These are phyloP conservation scores for Subacronicta megacephala DNA, from an alignment of 2,888 invertebrate genomes.

Conservation along the genomic window DNA sequence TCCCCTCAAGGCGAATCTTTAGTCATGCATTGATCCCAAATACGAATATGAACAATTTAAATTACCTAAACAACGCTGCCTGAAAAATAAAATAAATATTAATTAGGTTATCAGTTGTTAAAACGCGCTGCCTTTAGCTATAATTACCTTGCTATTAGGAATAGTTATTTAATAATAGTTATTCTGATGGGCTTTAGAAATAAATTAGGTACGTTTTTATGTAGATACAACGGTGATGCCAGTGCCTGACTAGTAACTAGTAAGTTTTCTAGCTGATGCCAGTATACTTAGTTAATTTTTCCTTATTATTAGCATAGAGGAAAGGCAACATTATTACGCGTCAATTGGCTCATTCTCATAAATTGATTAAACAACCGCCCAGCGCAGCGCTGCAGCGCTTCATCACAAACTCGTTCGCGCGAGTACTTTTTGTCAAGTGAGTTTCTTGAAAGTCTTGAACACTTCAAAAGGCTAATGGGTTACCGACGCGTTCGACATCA, in stretches of 20 bases:
- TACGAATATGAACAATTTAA: conserved; percentile 25
- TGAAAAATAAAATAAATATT: too few species aligned
- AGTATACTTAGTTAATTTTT: too few species aligned
- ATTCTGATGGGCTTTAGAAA: conserved; percentile 5
- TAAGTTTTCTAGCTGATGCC: too few species aligned
- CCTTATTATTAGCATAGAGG: conserved; percentile 21
- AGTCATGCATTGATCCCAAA: conserved; percentile 37
- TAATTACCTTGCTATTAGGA: too few species aligned
- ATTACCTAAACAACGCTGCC: not conserved
- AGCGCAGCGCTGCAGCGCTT: conserved; percentile 40
- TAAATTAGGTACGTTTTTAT: too few species aligned
- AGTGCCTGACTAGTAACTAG: not conserved
- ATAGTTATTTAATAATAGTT: too few species aligned
- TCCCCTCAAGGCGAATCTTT: conserved; percentile 28
- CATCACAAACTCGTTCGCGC: conserved; percentile 27
- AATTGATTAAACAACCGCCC: conserved; percentile 44
- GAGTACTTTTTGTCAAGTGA: conserved; percentile 49
- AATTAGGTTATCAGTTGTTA: too few species aligned
- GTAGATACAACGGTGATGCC: too few species aligned
- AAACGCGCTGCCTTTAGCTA: too few species aligned
- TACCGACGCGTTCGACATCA: conserved; percentile 59
- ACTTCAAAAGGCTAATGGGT: conserved; percentile 58
- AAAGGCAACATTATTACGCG: conserved; percentile 36
- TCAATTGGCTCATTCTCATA: conserved; percentile 51
- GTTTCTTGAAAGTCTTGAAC: conserved; percentile 60